A percentile compares a stretch with the other conserved stretches of the same genome.
Evolutionary conservation across 2,113 vertebrate genomes (phyloP).

Genomic region (Herpetotheres cachinnans): DNA sequence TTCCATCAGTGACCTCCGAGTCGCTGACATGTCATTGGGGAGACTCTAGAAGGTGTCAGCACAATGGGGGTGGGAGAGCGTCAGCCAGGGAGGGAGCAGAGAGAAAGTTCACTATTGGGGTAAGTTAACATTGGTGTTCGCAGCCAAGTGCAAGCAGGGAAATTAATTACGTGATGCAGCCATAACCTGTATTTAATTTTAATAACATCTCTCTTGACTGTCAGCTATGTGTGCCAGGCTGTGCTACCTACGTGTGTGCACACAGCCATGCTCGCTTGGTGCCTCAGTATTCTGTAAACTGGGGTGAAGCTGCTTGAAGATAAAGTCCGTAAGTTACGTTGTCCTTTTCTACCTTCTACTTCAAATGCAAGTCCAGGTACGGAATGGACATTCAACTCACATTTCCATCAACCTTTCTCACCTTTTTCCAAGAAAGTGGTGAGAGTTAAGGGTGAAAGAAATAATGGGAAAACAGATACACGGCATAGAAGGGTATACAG

Average conservation of each 20-base stretch:
- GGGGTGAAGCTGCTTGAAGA: background rate
- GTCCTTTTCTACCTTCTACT: background rate
- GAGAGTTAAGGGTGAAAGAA: background rate
- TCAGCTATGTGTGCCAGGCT: background rate
- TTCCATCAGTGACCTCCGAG: background rate
- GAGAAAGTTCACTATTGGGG: background rate
- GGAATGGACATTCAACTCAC: background rate
- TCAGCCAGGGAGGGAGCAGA: background rate
- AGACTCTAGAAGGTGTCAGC: background rate
- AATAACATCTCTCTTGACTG: background rate
- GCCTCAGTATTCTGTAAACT: background rate
- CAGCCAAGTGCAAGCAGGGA: background rate
- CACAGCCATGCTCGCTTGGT: fast-evolving
- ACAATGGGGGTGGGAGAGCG: fast-evolving
- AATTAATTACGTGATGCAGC: background rate
- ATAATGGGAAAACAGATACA: background rate
- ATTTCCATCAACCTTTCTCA: background rate
- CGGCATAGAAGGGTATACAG: no score
- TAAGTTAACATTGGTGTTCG: background rate
- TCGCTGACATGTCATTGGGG: fast-evolving
- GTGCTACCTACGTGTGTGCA: fast-evolving
- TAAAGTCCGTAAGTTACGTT: background rate
- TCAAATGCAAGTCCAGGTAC: background rate
- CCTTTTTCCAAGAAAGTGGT: background rate
- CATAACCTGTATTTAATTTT: background rate